Percentiles rank a stretch among this genome's conserved stretches.
Conservation (phyloP, 1,140 invertebrate species). For the Spodoptera litura region DNA sequence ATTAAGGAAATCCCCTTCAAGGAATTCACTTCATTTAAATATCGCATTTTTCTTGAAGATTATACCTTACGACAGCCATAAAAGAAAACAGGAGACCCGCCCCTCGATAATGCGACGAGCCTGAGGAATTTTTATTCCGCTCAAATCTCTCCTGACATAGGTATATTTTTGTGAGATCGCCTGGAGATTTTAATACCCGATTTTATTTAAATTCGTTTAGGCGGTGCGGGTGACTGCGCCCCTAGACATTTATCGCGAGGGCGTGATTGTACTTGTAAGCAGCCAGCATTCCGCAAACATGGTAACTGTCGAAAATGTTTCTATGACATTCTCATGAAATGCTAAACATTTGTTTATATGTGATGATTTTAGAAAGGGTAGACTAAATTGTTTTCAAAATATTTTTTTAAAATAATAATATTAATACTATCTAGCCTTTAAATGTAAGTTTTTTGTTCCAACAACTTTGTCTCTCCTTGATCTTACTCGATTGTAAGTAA, state of each 20-base stretch:
- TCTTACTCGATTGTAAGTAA: no score
- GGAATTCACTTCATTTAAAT: conserved; percentile 86
- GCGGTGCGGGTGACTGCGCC: conserved; percentile 74
- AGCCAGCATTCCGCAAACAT: conserved; percentile 57
- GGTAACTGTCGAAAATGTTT: not conserved
- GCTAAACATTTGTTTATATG: not conserved
- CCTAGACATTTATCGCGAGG: conserved; percentile 77
- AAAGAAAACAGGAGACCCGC: conserved; percentile 84
- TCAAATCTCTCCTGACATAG: conserved; percentile 85
- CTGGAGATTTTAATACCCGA: conserved; percentile 83
- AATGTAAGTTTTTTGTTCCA: no score
- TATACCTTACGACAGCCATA: conserved; percentile 86
- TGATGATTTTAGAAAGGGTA: not conserved
- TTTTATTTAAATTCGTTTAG: conserved; percentile 85
- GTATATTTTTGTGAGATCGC: conserved; percentile 84
- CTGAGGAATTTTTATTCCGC: conserved; percentile 86
- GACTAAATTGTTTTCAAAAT: no score
- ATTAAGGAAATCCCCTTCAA: conserved; percentile 74
- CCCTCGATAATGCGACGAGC: conserved; percentile 85
- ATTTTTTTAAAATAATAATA: no score
- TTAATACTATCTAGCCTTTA: no score
- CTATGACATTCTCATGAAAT: not conserved
- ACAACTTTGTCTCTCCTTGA: no score
- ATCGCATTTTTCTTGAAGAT: conserved; percentile 87
- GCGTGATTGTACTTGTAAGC: conserved; percentile 80